These are phyloP conservation scores for Strigamia crassipes DNA, from an alignment of 2,888 invertebrate species.

Conservation along the genomic window DNA sequence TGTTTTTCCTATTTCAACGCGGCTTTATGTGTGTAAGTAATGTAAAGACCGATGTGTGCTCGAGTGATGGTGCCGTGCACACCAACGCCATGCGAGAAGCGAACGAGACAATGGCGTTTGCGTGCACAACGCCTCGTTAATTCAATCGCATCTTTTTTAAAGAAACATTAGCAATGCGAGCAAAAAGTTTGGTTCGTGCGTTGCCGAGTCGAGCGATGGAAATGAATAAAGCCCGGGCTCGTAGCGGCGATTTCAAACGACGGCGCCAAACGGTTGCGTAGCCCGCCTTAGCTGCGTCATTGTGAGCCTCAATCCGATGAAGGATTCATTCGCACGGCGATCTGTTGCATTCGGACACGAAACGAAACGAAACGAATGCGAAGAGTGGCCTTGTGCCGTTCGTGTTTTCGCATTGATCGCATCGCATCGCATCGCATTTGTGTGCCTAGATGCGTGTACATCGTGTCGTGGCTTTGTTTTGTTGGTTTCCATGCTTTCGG, in stretches of 20 bases:
- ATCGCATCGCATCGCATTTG: not conserved
- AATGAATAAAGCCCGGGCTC: not conserved
- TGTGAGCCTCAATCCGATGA: not conserved
- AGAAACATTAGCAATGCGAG: not conserved
- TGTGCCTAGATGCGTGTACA: not conserved
- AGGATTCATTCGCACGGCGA: constrained; percentile 17
- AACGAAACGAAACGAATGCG: not conserved
- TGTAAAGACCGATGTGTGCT: not conserved
- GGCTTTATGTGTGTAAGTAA: not conserved
- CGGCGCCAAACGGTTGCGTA: constrained; percentile 31
- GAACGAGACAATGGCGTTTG: constrained; percentile 27
- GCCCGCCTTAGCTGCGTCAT: constrained; percentile 38
- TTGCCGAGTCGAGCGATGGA: not conserved
- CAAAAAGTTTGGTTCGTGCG: not conserved
- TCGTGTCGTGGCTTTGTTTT: constrained; percentile 1
- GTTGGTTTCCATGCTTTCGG: not conserved
- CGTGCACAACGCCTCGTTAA: not conserved
- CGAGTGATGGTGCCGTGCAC: not conserved
- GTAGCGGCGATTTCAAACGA: constrained; percentile 1
- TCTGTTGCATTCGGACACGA: constrained; percentile 14
- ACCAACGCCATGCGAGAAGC: constrained; percentile 40
- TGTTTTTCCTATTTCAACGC: constrained; percentile 12
- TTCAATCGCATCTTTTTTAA: not conserved
- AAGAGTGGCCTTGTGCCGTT: not conserved
- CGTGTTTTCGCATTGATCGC: not conserved